Evolutionary conservation across 2,113 vertebrate species (phyloP).

Genomic region (Megaceryle torquata): DNA sequence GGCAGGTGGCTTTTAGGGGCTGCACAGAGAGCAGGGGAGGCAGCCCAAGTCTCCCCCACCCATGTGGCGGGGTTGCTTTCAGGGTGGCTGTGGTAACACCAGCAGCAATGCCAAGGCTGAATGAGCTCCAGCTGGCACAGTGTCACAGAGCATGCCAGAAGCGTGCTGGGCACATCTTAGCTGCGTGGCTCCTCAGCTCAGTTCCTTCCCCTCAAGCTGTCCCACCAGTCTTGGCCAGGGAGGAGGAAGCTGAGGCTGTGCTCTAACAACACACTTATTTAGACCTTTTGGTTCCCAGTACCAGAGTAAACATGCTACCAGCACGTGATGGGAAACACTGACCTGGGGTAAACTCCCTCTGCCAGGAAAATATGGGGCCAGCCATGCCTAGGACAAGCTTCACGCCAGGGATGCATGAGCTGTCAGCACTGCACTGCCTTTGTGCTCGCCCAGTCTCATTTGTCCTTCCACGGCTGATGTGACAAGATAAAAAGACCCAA

Average conservation of each 20-base stretch:
- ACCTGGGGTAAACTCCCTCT: neutral
- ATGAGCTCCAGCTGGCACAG: accelerated
- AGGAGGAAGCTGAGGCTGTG: neutral
- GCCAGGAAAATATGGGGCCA: neutral
- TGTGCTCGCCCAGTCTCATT: neutral
- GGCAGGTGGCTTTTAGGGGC: neutral
- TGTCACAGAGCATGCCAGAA: accelerated
- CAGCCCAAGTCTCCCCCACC: neutral
- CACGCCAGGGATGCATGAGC: accelerated
- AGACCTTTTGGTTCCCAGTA: neutral
- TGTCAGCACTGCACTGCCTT: neutral
- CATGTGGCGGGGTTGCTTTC: accelerated
- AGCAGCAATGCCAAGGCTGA: accelerated
- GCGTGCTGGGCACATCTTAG: neutral
- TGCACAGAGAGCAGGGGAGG: neutral
- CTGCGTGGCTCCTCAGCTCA: accelerated
- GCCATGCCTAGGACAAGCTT: accelerated
- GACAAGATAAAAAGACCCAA: neutral
- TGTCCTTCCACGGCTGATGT: neutral
- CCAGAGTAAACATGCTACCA: accelerated
- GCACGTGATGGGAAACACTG: neutral
- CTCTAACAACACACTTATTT: neutral
- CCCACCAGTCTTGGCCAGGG: accelerated
- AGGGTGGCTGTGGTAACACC: neutral
- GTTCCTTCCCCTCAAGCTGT: neutral